A percentile compares a stretch with the other conserved stretches of the same genome.
Evolutionary conservation across 1,140 invertebrate genomes (phyloP).

Genomic region (Parapsyche elsis): DNA sequence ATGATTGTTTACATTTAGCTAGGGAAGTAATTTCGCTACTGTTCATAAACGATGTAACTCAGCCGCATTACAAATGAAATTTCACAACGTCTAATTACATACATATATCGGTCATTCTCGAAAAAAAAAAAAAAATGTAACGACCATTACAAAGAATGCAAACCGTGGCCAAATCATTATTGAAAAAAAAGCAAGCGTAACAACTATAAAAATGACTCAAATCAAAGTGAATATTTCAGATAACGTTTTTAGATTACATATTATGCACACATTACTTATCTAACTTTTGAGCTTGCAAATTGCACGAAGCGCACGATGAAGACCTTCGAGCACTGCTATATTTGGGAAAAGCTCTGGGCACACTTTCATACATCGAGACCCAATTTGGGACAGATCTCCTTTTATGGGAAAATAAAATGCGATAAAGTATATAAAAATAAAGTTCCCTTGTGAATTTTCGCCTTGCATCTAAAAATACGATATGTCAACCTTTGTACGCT

Average conservation of each 20-base stretch:
- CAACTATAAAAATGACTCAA: not conserved
- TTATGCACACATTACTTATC: no score
- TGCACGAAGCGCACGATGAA: not conserved
- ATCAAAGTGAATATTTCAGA: no score
- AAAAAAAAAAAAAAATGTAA: slow-evolving; percentile 2
- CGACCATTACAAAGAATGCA: slow-evolving; percentile 9
- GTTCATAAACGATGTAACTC: no score
- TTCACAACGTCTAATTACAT: not conserved
- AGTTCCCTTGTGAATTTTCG: not conserved
- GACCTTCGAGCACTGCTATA: slow-evolving; percentile 5
- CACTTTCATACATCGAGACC: not conserved
- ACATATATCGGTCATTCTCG: not conserved
- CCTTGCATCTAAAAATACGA: slow-evolving; percentile 2
- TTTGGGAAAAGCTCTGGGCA: not conserved
- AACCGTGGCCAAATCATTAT: not conserved
- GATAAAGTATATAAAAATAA: no score
- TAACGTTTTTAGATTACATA: no score
- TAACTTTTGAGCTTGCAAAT: no score
- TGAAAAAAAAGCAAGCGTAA: not conserved
- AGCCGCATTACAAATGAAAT: no score
- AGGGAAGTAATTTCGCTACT: no score
- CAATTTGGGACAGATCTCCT: not conserved
- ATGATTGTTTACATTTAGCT: no score
- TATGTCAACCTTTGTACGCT: no score
- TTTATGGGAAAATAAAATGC: slow-evolving; percentile 1